Evolutionary conservation across 2,797 vertebrate genomes (phyloP), one percentile per base, ranked within the genome.

Genomic region (Fistularia commersonii): DNA sequence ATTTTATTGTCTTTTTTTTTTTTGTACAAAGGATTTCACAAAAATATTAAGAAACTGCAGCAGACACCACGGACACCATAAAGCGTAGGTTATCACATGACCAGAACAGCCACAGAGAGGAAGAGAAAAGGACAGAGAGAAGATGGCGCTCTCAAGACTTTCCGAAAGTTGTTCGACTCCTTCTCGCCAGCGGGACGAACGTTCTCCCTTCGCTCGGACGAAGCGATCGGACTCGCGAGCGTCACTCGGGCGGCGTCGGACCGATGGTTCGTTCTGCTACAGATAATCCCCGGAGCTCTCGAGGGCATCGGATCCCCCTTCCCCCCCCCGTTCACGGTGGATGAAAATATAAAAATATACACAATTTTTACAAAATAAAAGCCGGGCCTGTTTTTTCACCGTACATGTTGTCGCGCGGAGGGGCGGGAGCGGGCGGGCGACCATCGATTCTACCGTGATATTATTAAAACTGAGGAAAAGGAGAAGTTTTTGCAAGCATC

Each of bases 1-100:
- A 9, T 82, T 82, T 85, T 77, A 74, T 81, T 68, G 58, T 72
- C 59, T 76, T 80, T 74, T 80, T 23, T 23, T 23, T 23, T 80
- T 74, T 84, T 76, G 69, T 89, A 90, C 77, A 90, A 90, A 91
- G 76, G 81, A 83, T 85, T 86, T 87, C 82, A 89, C 87, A 87
- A 88, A 89, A 90, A 84, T 86, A 82, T 77, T 79, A 75, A 75
- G 57, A 87, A 89, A 87, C 55, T 56, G 70, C 69, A 53, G 63
- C 74, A 79, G 51, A 87, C 76, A 74, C 59, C 79, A 83, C 70
- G 40, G 77, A 86, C 57, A 41, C 64, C 80, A 77, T 74, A 57
- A 87, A 90, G 77, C 69, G 54, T 10, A 66, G 63, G 63, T 78
- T 47, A 88, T 73, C 71, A 88, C 83, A 80, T 77, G 75, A 88